These are phyloP conservation scores for Parazoanthus atlanticus DNA, from an alignment of 92 coral and sea anemone genomes.

Conservation along the genomic window DNA sequence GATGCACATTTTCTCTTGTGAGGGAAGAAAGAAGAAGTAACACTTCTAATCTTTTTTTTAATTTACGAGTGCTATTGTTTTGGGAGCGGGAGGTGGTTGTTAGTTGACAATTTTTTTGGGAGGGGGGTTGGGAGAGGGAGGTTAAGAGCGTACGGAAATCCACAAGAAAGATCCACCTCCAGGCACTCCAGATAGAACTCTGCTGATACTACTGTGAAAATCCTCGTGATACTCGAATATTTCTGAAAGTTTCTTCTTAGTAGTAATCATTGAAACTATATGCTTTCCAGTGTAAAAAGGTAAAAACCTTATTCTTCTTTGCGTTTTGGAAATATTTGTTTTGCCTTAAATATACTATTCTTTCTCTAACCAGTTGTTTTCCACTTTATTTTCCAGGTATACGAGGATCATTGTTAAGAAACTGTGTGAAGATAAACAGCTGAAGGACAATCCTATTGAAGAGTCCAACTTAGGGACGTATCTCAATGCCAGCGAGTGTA, in stretches of 20 bases:
- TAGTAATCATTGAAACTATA: too few relatives aligned
- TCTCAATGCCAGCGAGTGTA: background rate
- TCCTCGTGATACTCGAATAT: background rate
- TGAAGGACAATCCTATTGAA: background rate
- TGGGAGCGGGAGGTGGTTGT: too few relatives aligned
- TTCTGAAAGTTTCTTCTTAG: background rate
- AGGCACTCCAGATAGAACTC: background rate
- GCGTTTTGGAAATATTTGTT: background rate
- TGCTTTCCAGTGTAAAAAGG: too few relatives aligned
- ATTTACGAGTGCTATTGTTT: too few relatives aligned
- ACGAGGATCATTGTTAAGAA: background rate
- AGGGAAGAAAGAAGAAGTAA: too few relatives aligned
- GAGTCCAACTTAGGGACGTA: background rate
- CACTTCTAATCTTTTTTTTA: too few relatives aligned
- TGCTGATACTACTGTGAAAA: too few relatives aligned
- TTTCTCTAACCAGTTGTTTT: background rate
- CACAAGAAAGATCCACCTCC: background rate
- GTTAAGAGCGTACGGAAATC: too few relatives aligned
- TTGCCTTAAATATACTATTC: background rate
- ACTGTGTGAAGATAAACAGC: background rate
- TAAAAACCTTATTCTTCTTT: too few relatives aligned
- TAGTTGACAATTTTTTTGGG: too few relatives aligned
- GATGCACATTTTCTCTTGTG: too few relatives aligned
- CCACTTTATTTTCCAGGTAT: background rate
- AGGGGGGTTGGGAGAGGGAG: too few relatives aligned